phyloP scores from a whole-genome alignment of 2,888 invertebrate species.

The Meghimatium bilineatum region DNA sequence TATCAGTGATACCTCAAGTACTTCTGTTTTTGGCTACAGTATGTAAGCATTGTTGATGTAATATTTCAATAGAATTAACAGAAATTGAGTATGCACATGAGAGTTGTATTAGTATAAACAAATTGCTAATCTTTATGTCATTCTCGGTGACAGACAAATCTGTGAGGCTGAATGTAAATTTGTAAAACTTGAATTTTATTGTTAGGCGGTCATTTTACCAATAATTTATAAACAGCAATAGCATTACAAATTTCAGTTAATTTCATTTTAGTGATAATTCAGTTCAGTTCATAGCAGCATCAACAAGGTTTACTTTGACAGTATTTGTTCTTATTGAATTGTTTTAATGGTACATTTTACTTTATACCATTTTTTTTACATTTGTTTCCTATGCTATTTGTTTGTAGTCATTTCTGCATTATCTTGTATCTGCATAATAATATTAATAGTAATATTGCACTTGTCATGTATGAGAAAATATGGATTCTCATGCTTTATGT shows the following conservation, averaged over 20 bases:
- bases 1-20: conserved; percentile 5
- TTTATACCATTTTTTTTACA: conserved; percentile 17
- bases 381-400: conserved; percentile 23
- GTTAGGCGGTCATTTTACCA: conserved; percentile 40
- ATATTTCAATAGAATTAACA: background rate
- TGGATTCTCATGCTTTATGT: conserved; percentile 45
- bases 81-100: background rate
- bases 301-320: conserved; percentile 40
- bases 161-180: conserved; percentile 40
- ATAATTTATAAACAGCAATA: conserved; percentile 34
- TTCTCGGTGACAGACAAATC: conserved; percentile 37
- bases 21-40: background rate
- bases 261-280: conserved; percentile 15
- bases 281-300: conserved; percentile 43
- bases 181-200: conserved; percentile 27
- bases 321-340: conserved; percentile 38
- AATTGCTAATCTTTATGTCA: conserved; percentile 26
- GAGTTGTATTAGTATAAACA: conserved; percentile 11
- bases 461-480: conserved; percentile 47
- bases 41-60: background rate
- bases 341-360: conserved; percentile 40
- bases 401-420: conserved; percentile 14
- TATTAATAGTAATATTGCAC: too few species aligned
- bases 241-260: background rate
- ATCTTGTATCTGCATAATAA: conserved; percentile 42